Evolutionary conservation across 2,113 vertebrate species (phyloP).

Genomic region (Semnornis frantzii): DNA sequence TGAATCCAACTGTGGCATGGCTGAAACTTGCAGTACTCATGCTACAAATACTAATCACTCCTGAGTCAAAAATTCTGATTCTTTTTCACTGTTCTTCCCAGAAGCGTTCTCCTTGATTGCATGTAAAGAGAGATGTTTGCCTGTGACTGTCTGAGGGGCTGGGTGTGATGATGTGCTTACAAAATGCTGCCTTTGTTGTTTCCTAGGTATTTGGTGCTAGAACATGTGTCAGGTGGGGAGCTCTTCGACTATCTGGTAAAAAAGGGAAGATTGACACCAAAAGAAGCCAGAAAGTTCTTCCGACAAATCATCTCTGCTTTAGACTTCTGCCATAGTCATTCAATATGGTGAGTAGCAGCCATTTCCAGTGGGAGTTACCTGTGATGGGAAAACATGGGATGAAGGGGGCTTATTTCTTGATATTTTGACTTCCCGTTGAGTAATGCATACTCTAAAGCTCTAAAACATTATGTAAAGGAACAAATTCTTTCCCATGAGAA

Average conservation of each 20-base stretch:
- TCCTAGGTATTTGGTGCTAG: constrained; percentile 95
- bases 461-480: neutral
- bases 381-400: neutral
- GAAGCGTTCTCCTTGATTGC: neutral
- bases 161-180: neutral
- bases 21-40: neutral
- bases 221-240: constrained; percentile 98
- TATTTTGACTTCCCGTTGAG: neutral
- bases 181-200: constrained; percentile 5
- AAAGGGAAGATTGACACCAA: constrained; percentile 97
- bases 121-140: neutral
- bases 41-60: neutral
- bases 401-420: neutral
- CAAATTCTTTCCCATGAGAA: no score
- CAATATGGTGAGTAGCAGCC: constrained; percentile 90
- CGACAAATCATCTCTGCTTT: constrained; percentile 99
- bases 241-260: constrained; percentile 99
- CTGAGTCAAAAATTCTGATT: neutral
- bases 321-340: constrained; percentile 99
- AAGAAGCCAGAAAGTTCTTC: constrained; percentile 98
- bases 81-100: neutral
- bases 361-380: neutral
- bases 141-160: neutral
- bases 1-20: neutral
- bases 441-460: neutral